These are phyloP conservation scores for Notocelia uddmanniana DNA, from an alignment of 2,888 invertebrate species.

Conservation along the genomic window DNA sequence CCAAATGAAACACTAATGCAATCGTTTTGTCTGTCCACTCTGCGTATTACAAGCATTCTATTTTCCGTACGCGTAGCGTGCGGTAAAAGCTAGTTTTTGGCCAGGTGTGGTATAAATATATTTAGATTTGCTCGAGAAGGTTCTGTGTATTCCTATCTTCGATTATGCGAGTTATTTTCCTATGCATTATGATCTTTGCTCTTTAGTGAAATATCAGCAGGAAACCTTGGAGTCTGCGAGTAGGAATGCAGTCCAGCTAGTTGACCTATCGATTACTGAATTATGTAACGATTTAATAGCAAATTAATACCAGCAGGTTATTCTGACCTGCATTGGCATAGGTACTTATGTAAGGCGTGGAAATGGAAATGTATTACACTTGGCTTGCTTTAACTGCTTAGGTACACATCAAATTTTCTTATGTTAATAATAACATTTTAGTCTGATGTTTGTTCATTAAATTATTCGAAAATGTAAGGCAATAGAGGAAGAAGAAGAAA, in stretches of 20 bases:
- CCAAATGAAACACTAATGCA: too few relatives aligned
- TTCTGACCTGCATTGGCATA: slow-evolving; percentile 33
- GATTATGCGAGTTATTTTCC: slow-evolving; percentile 16
- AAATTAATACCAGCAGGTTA: slow-evolving; percentile 27
- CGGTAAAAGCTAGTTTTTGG: too few relatives aligned
- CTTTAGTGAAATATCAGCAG: slow-evolving; percentile 39
- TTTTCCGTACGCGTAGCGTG: too few relatives aligned
- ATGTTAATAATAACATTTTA: too few relatives aligned
- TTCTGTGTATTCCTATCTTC: not conserved
- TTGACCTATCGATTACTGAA: slow-evolving; percentile 39
- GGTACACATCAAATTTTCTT: slow-evolving; percentile 4
- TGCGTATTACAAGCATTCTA: too few relatives aligned
- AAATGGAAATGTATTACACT: not conserved
- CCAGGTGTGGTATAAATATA: too few relatives aligned
- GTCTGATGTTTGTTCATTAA: too few relatives aligned
- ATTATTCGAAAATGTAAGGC: too few relatives aligned
- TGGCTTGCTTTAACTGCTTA: not conserved
- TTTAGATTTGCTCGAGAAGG: not conserved
- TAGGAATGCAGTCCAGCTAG: slow-evolving; percentile 38
- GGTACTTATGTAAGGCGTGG: not conserved
- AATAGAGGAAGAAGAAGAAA: too few relatives aligned
- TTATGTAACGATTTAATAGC: slow-evolving; percentile 41
- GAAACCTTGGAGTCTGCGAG: slow-evolving; percentile 38
- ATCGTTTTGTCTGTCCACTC: too few relatives aligned
- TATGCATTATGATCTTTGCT: slow-evolving; percentile 35